A percentile compares a stretch with the other conserved stretches of the same genome.
Evolutionary conservation across 2,113 vertebrate species (phyloP).

Genomic region (Thomomys bottae): DNA sequence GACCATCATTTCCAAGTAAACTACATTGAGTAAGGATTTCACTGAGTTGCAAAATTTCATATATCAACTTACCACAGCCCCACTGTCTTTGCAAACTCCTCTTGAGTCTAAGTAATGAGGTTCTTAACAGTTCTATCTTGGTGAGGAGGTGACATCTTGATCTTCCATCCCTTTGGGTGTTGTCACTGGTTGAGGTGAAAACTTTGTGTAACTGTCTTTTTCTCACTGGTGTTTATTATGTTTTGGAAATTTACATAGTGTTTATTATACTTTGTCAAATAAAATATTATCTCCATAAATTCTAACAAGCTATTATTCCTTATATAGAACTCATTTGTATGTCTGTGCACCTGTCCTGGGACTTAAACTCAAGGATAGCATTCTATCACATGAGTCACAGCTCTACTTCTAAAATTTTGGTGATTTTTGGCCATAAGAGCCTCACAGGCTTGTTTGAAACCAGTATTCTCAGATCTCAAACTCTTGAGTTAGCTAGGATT

Average conservation of each 20-base stretch:
- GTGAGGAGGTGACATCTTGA: not conserved
- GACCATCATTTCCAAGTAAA: not conserved
- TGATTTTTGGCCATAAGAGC: no score
- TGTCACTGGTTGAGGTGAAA: not conserved
- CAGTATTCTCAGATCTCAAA: no score
- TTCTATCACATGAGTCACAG: no score
- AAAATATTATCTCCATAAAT: constrained; percentile 43
- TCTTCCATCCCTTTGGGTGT: no score
- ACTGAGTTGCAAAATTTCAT: not conserved
- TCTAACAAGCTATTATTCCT: constrained; percentile 13
- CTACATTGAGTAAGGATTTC: not conserved
- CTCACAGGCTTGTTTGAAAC: no score
- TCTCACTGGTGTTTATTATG: not conserved
- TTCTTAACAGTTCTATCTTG: not conserved
- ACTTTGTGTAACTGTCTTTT: not conserved
- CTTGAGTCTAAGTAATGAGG: not conserved
- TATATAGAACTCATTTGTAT: constrained; percentile 1
- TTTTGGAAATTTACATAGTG: constrained; percentile 18
- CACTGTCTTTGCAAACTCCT: not conserved
- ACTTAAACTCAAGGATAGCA: no score
- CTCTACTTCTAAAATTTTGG: no score
- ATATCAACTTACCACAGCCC: not conserved
- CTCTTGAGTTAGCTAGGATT: no score
- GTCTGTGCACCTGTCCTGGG: no score
- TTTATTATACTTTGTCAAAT: constrained; percentile 26